Evolutionary conservation across 1,140 invertebrate species (phyloP).

Genomic region (Drosophila ironensis): DNA sequence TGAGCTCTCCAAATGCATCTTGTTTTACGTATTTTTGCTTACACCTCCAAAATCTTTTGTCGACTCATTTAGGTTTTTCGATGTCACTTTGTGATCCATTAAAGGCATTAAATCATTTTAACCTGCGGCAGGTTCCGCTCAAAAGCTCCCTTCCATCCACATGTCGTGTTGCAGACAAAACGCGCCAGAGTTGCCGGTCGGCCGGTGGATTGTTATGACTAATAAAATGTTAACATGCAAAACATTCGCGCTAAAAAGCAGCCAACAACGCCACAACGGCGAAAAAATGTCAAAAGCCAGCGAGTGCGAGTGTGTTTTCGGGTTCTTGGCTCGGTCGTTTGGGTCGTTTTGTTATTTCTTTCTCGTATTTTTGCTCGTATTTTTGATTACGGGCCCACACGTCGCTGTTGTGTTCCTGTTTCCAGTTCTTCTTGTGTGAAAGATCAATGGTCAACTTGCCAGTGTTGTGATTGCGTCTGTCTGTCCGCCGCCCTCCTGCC

Average conservation of each 20-base stretch:
- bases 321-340: slow-evolving; percentile 8
- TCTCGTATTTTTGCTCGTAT: slow-evolving; percentile 10
- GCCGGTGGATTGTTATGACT: slow-evolving; percentile 67
- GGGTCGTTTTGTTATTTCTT: slow-evolving; percentile 10
- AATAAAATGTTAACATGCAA: slow-evolving; percentile 81
- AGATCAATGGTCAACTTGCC: slow-evolving; percentile 73
- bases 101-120: slow-evolving; percentile 46
- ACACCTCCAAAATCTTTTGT: no score
- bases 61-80: neutral
- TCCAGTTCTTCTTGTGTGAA: slow-evolving; percentile 44
- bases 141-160: neutral
- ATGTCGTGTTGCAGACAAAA: slow-evolving; percentile 5
- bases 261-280: slow-evolving; percentile 33
- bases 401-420: slow-evolving; percentile 41
- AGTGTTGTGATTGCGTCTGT: slow-evolving; percentile 66
- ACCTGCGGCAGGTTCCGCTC: slow-evolving; percentile 43
- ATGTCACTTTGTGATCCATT: slow-evolving; percentile 10
- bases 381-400: slow-evolving; percentile 69
- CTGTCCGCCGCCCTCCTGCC: neutral
- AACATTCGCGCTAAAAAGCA: slow-evolving; percentile 65
- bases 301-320: slow-evolving; percentile 50
- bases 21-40: no score
- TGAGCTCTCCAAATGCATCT: no score
- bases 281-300: slow-evolving; percentile 74
- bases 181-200: slow-evolving; percentile 19